These are phyloP conservation scores for Phortica variegata DNA, from an alignment of 1,140 invertebrate genomes.

Conservation along the genomic window DNA sequence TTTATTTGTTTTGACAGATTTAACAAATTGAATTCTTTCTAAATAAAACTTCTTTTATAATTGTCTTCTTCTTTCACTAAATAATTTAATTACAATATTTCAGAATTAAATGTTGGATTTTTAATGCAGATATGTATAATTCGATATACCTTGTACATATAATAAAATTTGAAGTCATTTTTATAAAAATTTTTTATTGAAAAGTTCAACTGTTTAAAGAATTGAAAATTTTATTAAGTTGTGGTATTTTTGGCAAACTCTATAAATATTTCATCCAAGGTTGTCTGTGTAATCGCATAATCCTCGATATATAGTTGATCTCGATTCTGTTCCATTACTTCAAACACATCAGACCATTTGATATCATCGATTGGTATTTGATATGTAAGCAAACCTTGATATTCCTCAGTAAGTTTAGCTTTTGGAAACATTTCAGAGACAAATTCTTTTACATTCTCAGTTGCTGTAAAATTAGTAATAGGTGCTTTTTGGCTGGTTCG, in stretches of 20 bases:
- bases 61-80: no score
- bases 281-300: conserved; percentile 29
- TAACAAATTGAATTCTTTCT: no score
- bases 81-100: no score
- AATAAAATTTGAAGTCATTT: no score
- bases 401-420: neutral
- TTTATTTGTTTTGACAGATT: no score
- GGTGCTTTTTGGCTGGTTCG: neutral
- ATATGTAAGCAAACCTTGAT: conserved; percentile 21
- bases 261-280: conserved; percentile 34
- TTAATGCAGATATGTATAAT: no score
- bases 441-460: neutral
- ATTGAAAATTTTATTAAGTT: conserved; percentile 11
- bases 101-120: no score
- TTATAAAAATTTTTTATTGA: no score
- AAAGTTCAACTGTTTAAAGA: no score
- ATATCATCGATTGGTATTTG: conserved; percentile 17
- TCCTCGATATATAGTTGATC: conserved; percentile 15
- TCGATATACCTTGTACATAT: no score
- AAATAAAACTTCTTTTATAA: no score
- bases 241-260: conserved; percentile 11
- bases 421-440: no score
- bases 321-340: conserved; percentile 20
- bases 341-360: conserved; percentile 20
- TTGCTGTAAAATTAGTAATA: neutral